Percentiles rank a stretch among this genome's conserved stretches.
Conservation (phyloP, 1,140 invertebrate genomes). For the Eciton burchellii region DNA sequence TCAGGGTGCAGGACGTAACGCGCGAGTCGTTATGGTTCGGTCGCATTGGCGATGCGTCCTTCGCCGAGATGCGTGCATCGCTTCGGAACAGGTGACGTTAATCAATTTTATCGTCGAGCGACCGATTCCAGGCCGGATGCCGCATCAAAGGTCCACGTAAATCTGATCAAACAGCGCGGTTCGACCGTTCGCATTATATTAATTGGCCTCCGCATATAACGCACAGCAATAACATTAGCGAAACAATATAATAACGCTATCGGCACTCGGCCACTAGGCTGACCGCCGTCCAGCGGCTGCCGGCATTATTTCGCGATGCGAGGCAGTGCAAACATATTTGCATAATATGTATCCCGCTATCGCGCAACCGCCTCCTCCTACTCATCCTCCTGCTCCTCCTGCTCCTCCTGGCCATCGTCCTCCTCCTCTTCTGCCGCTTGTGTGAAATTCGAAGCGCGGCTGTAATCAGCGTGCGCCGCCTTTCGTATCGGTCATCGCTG, state of each 20-base stretch:
- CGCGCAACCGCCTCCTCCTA: conserved; percentile 18
- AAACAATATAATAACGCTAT: conserved; percentile 78
- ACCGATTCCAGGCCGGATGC: conserved; percentile 62
- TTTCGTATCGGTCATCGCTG: conserved; percentile 26
- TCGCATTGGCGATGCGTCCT: background rate
- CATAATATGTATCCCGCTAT: conserved; percentile 68
- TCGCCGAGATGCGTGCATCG: background rate
- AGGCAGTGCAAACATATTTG: conserved; percentile 69
- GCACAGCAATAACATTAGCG: conserved; percentile 79
- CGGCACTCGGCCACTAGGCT: conserved; percentile 66
- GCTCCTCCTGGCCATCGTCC: no score
- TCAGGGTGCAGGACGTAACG: background rate
- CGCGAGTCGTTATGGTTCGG: background rate
- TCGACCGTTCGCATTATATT: conserved; percentile 72
- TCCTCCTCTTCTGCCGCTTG: background rate
- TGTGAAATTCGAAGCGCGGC: conserved; percentile 44
- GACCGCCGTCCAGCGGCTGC: conserved; percentile 36
- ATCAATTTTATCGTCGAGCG: conserved; percentile 78
- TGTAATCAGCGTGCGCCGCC: conserved; percentile 59
- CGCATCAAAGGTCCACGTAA: conserved; percentile 49
- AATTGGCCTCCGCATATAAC: conserved; percentile 71
- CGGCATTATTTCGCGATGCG: conserved; percentile 61
- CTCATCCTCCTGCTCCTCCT: no score
- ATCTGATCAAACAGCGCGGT: conserved; percentile 56
- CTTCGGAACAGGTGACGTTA: conserved; percentile 17